Evolutionary conservation across 2,113 vertebrate species (phyloP), one percentile per base, ranked within the genome.

Genomic region (Mirounga angustirostris): DNA sequence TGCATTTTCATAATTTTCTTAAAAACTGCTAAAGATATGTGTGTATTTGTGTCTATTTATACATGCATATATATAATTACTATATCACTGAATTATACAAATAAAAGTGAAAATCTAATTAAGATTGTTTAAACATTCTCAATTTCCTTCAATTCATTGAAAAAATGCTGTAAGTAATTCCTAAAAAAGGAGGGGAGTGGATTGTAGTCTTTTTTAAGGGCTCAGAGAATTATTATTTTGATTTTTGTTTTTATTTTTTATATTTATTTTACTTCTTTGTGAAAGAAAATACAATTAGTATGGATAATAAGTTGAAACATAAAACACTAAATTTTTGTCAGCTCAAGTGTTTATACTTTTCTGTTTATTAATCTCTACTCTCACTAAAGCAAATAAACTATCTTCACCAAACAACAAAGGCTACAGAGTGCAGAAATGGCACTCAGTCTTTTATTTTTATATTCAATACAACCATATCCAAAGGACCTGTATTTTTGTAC

Each of bases 1-100:
- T 94, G 7, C 14, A 73, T 80, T 79, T 97, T 95, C 82, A 87
- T 92, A 93, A 97, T 97, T 98, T 98, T 89, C 18, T 50, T 90
- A 56, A 96, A 95, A 65, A 65, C 63, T 15, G 28, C 28, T 30
- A 65, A 24, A 36, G 0, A 46, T 87, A 54, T 30, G 4, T 71
- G 19, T 93, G 5, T 16, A 67, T 59, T 19, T 81, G 54, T 79
- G 1, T 83, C 19, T 74, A 14, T 46, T 4, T 79, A 6, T 69
- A 12, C 61, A 1, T 82, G 5, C 10, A 13, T 96, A 63, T 96
- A 92, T 69, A 63, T 92, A 58, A 46, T 46, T 46, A 46, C 46
- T 8, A 46, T 46, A 46, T 73, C 24, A 89, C 36, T 36, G 43
- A 81, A 33, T 97, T 76, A n/a, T 36, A n/a, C 3, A 95, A 76